Percentiles rank a stretch among this genome's conserved stretches.
phyloP scores from a whole-genome alignment of 2,797 vertebrate species.

The Muraenolepis orangiensis region DNA sequence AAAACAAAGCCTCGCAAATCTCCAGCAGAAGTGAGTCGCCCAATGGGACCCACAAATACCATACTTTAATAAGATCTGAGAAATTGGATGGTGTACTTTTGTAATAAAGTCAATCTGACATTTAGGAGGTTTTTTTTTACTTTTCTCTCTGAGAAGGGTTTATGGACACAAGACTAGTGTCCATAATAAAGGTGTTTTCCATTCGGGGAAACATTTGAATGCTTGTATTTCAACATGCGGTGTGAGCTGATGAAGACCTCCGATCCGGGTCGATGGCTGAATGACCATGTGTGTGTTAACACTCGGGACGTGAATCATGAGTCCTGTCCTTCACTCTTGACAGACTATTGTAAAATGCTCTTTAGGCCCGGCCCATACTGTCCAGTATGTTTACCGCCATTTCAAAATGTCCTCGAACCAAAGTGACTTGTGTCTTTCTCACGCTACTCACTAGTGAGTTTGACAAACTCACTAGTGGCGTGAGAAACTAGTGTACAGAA shows the following conservation, averaged over 20 bases:
- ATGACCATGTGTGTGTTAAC: too few relatives aligned
- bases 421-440: too few relatives aligned
- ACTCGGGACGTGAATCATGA: too few relatives aligned
- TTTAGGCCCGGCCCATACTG: neutral
- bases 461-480: too few relatives aligned
- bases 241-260: neutral
- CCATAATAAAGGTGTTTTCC: neutral
- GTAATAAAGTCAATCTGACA: conserved; percentile 21
- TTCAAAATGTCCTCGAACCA: neutral
- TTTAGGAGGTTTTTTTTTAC: neutral
- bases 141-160: neutral
- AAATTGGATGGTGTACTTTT: neutral
- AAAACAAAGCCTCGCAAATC: neutral
- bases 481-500: too few relatives aligned
- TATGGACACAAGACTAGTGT: neutral
- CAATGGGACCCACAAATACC: neutral
- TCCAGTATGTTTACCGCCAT: neutral
- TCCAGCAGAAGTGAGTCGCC: neutral
- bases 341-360: too few relatives aligned
- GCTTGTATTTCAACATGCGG: neutral
- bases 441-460: too few relatives aligned
- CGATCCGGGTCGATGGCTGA: too few relatives aligned
- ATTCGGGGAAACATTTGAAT: neutral
- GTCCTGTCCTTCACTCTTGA: too few relatives aligned
- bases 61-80: neutral